Evolutionary conservation across 2,888 invertebrate species (phyloP).

Genomic region (Xestoiulus laeticollis): DNA sequence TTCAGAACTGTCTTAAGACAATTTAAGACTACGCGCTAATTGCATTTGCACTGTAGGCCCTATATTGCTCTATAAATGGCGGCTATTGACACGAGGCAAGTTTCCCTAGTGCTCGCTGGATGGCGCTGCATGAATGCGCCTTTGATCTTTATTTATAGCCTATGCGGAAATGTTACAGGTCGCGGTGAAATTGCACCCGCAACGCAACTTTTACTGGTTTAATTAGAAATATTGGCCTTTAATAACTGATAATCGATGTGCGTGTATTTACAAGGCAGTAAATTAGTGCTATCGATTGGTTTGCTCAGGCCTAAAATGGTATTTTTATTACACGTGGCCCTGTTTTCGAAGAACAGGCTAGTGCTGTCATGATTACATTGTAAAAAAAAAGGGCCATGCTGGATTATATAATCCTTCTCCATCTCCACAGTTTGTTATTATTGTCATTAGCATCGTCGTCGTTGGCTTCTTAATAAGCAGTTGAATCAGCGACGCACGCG

Average conservation of each 20-base stretch:
- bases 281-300: slow-evolving; percentile 8
- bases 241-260: slow-evolving; percentile 39
- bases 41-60: too few species aligned
- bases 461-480: slow-evolving; percentile 31
- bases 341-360: neutral
- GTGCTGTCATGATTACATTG: neutral
- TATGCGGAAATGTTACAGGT: slow-evolving; percentile 6
- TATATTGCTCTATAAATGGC: too few species aligned
- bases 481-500: neutral
- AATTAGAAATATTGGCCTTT: slow-evolving; percentile 41
- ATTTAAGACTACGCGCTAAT: too few species aligned
- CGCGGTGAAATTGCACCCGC: slow-evolving; percentile 4
- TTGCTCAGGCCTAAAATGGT: neutral
- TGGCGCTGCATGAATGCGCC: neutral
- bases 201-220: slow-evolving; percentile 36
- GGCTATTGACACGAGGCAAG: too few species aligned
- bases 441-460: slow-evolving; percentile 20
- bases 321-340: slow-evolving; percentile 36
- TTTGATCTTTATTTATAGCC: neutral
- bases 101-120: neutral
- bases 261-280: slow-evolving; percentile 18
- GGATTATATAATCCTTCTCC: slow-evolving; percentile 15
- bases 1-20: too few species aligned
- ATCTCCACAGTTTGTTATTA: slow-evolving; percentile 34
- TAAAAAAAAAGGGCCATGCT: neutral